A percentile compares a stretch with the other conserved stretches of the same genome.
These are phyloP conservation scores for Glareola pratincola DNA, from an alignment of 2,113 vertebrate genomes.

Conservation along the genomic window DNA sequence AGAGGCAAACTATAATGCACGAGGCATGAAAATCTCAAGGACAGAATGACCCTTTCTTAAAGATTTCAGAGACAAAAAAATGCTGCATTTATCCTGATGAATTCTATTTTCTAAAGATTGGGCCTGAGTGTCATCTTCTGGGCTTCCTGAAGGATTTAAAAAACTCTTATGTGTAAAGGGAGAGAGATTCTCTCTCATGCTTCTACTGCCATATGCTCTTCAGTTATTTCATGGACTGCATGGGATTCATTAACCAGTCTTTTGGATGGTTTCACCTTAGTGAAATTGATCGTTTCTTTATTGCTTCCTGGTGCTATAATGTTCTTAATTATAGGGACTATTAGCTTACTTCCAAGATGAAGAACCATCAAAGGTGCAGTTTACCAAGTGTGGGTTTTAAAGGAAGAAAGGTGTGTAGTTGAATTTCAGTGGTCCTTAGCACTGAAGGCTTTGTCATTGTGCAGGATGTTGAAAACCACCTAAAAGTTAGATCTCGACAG, in stretches of 20 bases:
- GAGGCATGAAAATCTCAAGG: background rate
- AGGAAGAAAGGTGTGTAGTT: background rate
- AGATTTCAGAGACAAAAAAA: background rate
- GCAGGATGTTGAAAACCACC: background rate
- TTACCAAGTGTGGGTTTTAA: background rate
- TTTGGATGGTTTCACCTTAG: background rate
- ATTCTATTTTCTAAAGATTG: background rate
- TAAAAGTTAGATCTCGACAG: background rate
- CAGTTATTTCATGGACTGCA: background rate
- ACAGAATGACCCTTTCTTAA: background rate
- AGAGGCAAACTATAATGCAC: background rate
- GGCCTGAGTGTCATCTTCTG: background rate
- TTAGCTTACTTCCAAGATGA: background rate
- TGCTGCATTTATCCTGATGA: accelerated
- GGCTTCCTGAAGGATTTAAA: background rate
- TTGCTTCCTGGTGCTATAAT: background rate
- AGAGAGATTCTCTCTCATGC: background rate
- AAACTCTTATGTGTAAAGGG: background rate
- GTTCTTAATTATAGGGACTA: background rate
- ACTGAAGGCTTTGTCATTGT: background rate
- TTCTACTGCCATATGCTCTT: background rate
- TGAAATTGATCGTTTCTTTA: conserved; percentile 3
- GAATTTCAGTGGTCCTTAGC: background rate
- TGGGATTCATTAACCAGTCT: background rate
- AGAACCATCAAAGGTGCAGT: background rate